Percentiles rank a stretch among this genome's conserved stretches.
These are phyloP conservation scores for Cerastoderma edule DNA, from an alignment of 2,888 invertebrate species.

Conservation along the genomic window DNA sequence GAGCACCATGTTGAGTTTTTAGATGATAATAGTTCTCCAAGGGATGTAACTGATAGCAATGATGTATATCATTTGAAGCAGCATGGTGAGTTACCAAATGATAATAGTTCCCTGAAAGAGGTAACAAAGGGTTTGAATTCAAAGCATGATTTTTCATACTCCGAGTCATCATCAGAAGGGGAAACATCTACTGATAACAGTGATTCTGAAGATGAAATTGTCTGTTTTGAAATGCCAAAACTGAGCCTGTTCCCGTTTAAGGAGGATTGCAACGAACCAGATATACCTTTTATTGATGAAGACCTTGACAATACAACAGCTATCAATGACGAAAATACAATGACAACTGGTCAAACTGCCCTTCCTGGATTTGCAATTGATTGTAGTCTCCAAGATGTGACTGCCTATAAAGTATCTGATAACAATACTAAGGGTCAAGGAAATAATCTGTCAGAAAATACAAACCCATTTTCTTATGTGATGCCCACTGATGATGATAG, in stretches of 20 bases:
- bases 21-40: too few relatives aligned
- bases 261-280: conserved; percentile 15
- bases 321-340: background rate
- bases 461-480: background rate
- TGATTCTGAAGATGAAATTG: conserved; percentile 44
- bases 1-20: too few relatives aligned
- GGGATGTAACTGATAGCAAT: too few relatives aligned
- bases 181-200: background rate
- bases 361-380: conserved; percentile 45
- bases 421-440: background rate
- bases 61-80: too few relatives aligned
- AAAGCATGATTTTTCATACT: too few relatives aligned
- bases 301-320: background rate
- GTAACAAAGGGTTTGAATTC: too few relatives aligned
- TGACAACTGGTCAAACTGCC: background rate
- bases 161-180: background rate
- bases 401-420: conserved; percentile 32
- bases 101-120: too few relatives aligned
- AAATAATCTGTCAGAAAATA: background rate
- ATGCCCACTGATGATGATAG: background rate
- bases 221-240: conserved; percentile 54
- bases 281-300: conserved; percentile 17
- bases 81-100: too few relatives aligned
- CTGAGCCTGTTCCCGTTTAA: background rate
- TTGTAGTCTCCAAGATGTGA: conserved; percentile 54